Percentiles rank a stretch among this genome's conserved stretches.
phyloP scores from a whole-genome alignment of 2,888 invertebrate species.

The Hoplodrina blanda region DNA sequence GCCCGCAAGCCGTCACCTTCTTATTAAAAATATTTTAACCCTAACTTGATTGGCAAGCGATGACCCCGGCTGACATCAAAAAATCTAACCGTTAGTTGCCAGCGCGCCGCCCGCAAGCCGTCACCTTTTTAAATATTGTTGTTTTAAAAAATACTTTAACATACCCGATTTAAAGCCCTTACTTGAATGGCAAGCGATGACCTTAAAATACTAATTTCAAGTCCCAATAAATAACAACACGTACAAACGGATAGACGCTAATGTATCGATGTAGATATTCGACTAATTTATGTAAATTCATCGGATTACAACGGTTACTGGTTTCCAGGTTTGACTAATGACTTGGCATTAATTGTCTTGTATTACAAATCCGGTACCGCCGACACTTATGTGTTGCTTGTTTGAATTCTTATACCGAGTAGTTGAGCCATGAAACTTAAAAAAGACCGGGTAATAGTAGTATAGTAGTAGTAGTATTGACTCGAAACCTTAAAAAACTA shows the following conservation, averaged over 20 bases:
- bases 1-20: no score
- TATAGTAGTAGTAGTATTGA: no score
- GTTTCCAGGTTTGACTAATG: conserved; percentile 72
- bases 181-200: no score
- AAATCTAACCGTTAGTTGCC: no score
- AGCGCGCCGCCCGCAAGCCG: no score
- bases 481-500: no score
- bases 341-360: conserved; percentile 68
- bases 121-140: no score
- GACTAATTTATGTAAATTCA: conserved; percentile 64
- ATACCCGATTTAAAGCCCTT: no score
- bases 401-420: conserved; percentile 1
- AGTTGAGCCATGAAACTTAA: conserved; percentile 6
- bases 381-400: conserved; percentile 1
- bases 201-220: not conserved
- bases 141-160: no score
- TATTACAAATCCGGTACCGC: conserved; percentile 54
- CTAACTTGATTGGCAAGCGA: no score
- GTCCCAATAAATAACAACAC: not conserved
- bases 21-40: no score
- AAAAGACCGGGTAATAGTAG: not conserved
- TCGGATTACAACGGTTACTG: conserved; percentile 54
- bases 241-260: not conserved
- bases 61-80: no score
- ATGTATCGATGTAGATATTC: conserved; percentile 6